Conservation (phyloP, 2,797 vertebrate genomes). For the Odontamblyopus rebecca region DNA sequence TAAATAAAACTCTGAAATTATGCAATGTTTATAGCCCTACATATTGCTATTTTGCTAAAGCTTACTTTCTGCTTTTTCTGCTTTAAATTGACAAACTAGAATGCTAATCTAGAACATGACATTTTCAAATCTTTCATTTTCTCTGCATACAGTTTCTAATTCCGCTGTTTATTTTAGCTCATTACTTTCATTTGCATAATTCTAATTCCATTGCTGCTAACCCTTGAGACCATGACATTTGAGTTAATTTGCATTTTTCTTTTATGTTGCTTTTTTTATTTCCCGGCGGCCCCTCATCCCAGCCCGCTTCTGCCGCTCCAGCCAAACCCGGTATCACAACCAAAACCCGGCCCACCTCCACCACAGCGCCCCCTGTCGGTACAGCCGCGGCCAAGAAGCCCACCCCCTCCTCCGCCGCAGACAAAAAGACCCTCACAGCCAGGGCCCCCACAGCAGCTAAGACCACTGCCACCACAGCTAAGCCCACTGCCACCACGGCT, state of each 20-base stretch:
- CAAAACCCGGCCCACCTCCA: slow-evolving; percentile 72
- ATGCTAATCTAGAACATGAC: too few species aligned
- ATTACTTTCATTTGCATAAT: slow-evolving; percentile 22
- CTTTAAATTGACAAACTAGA: too few species aligned
- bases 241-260: slow-evolving; percentile 57
- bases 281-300: slow-evolving; percentile 49
- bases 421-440: slow-evolving; percentile 83
- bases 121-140: too few species aligned
- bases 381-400: slow-evolving; percentile 76
- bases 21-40: too few species aligned
- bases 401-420: slow-evolving; percentile 66
- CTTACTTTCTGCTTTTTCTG: too few species aligned
- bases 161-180: slow-evolving; percentile 10
- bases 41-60: too few species aligned
- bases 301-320: slow-evolving; percentile 73
- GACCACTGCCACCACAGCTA: slow-evolving; percentile 32
- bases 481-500: slow-evolving; percentile 38
- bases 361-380: slow-evolving; percentile 42
- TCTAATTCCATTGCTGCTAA: slow-evolving; percentile 35
- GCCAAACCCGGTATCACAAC: slow-evolving; percentile 77
- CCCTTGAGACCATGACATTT: slow-evolving; percentile 44
- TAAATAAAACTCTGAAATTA: too few species aligned
- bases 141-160: neutral
- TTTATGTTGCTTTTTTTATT: slow-evolving; percentile 44
- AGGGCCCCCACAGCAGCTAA: slow-evolving; percentile 29